A percentile compares a stretch with the other conserved stretches of the same genome.
These are phyloP conservation scores for Micrasema longulum DNA, from an alignment of 1,140 invertebrate species.

Conservation along the genomic window DNA sequence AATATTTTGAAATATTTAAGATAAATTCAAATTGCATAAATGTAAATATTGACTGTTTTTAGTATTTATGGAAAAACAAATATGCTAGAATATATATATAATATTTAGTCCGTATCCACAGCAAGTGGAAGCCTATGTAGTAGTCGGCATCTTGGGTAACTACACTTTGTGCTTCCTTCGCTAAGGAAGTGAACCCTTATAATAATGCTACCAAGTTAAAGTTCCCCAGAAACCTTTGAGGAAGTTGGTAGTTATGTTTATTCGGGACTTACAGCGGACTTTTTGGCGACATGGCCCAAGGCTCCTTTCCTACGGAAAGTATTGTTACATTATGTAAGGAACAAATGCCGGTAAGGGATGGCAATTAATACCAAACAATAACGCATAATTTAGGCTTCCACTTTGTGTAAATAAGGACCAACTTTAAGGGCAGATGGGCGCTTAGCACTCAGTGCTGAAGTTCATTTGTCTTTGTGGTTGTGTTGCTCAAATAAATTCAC, in stretches of 20 bases:
- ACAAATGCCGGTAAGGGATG: constrained; percentile 35
- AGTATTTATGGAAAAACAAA: too few species aligned
- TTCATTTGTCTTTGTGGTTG: constrained; percentile 15
- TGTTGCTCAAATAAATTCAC: constrained; percentile 9
- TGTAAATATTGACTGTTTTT: too few species aligned
- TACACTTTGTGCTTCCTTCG: neutral
- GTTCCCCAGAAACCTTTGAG: constrained; percentile 27
- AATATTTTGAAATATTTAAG: too few species aligned
- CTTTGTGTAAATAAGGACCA: constrained; percentile 33
- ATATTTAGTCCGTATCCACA: too few species aligned
- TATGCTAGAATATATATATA: too few species aligned
- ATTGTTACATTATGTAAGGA: constrained; percentile 30
- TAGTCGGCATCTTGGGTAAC: neutral
- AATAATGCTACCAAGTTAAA: constrained; percentile 14
- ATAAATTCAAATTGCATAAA: too few species aligned
- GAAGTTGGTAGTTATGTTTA: constrained; percentile 30
- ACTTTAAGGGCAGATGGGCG: constrained; percentile 25
- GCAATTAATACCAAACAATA: constrained; percentile 38
- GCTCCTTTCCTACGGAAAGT: constrained; percentile 5
- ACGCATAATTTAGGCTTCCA: constrained; percentile 33
- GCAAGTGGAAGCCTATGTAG: too few species aligned
- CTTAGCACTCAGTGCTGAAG: neutral
- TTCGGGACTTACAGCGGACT: constrained; percentile 25
- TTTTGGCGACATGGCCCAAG: constrained; percentile 28
- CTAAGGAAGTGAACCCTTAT: neutral